Percentiles rank a stretch among this genome's conserved stretches.
These are phyloP conservation scores for Drosophila kurseongensis DNA, from an alignment of 1,140 invertebrate species.

Conservation along the genomic window DNA sequence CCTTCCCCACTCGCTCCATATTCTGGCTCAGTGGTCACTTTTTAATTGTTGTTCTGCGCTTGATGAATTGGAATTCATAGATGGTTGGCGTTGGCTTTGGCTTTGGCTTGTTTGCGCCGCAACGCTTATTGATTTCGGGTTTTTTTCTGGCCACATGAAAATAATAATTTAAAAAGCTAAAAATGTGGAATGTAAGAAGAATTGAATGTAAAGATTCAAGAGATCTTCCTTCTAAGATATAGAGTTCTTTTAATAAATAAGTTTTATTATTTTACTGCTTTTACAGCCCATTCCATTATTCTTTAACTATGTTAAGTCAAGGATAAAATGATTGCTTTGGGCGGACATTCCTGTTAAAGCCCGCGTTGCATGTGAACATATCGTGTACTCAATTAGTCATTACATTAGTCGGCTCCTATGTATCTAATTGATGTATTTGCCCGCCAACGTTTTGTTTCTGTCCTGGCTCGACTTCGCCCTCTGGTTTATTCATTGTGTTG, in stretches of 20 bases:
- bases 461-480: conserved; percentile 2
- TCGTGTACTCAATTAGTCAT: conserved; percentile 61
- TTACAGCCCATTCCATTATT: no score
- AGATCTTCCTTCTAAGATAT: no score
- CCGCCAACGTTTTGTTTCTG: conserved; percentile 50
- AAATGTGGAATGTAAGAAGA: no score
- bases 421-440: conserved; percentile 55
- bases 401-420: conserved; percentile 50
- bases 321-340: conserved; percentile 8
- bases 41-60: conserved; percentile 41
- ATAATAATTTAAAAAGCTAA: neutral
- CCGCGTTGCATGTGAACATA: conserved; percentile 43
- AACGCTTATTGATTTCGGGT: conserved; percentile 32
- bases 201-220: no score
- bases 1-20: no score
- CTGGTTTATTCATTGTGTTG: conserved; percentile 33
- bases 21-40: conserved; percentile 15
- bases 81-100: conserved; percentile 23
- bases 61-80: conserved; percentile 55
- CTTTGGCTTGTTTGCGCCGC: conserved; percentile 6
- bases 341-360: neutral
- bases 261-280: no score
- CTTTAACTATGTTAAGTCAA: neutral
- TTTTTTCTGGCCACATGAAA: neutral
- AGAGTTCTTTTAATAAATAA: no score